A percentile compares a stretch with the other conserved stretches of the same genome.
Evolutionary conservation across 1,140 invertebrate species (phyloP).

Genomic region (Spodoptera frugiperda): DNA sequence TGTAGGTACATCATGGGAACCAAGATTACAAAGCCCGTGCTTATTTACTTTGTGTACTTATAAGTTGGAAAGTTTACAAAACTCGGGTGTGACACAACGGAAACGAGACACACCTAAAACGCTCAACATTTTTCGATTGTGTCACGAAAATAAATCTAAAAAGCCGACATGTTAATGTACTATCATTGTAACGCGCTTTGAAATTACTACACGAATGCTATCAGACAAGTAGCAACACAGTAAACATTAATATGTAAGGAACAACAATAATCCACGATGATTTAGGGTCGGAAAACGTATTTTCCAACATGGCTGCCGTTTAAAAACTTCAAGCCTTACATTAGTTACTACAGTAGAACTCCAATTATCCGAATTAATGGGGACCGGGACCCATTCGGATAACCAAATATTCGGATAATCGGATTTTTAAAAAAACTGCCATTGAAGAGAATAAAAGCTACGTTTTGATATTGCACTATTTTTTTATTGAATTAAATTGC

Average conservation of each 20-base stretch:
- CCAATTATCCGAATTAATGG: too few species aligned
- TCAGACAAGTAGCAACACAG: conserved; percentile 54
- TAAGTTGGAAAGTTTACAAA: conserved; percentile 22
- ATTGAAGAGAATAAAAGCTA: too few species aligned
- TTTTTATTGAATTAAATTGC: too few species aligned
- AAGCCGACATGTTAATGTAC: background rate
- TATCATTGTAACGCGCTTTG: conserved; percentile 37
- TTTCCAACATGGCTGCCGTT: conserved; percentile 55
- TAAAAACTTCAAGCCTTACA: conserved; percentile 43
- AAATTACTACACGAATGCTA: conserved; percentile 50
- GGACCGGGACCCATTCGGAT: too few species aligned
- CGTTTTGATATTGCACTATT: too few species aligned
- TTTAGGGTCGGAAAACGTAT: conserved; percentile 60
- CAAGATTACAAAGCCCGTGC: conserved; percentile 13
- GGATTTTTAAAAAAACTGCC: too few species aligned
- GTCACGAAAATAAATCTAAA: conserved; percentile 32
- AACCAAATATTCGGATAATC: too few species aligned
- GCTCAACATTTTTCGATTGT: conserved; percentile 7
- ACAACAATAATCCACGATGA: conserved; percentile 57
- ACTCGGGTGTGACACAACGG: conserved; percentile 3
- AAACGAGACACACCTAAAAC: conserved; percentile 20
- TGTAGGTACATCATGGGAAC: conserved; percentile 2
- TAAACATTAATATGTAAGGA: conserved; percentile 56
- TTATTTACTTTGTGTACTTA: conserved; percentile 21
- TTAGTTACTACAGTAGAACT: too few species aligned